These are phyloP conservation scores for Drosophila grimshawi DNA, from an alignment of 1,140 invertebrate species.

Conservation along the genomic window DNA sequence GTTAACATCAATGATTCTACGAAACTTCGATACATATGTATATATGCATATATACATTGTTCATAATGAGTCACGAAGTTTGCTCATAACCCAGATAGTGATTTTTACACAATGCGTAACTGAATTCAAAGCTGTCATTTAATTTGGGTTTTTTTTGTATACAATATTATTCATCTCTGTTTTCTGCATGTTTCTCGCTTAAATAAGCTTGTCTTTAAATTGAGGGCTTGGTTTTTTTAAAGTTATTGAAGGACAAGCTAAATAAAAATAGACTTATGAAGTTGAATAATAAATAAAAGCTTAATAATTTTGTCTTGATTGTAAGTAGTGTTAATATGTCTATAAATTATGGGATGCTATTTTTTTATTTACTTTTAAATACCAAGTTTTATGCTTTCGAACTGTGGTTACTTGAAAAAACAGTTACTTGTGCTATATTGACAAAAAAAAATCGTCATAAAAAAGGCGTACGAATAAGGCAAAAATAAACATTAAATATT, in stretches of 20 bases:
- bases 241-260: conserved; percentile 46
- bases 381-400: background rate
- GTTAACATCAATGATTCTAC: background rate
- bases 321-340: conserved; percentile 5
- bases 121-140: conserved; percentile 42
- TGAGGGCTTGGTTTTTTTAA: conserved; percentile 17
- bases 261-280: conserved; percentile 12
- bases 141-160: conserved; percentile 36
- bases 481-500: conserved; percentile 66
- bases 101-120: conserved; percentile 59
- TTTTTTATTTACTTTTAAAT: background rate
- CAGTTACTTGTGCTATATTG: conserved; percentile 47
- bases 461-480: conserved; percentile 6
- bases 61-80: conserved; percentile 53
- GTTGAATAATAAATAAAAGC: no score
- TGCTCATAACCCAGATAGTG: conserved; percentile 25
- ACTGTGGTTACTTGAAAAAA: conserved; percentile 20
- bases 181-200: background rate
- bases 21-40: background rate
- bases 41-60: conserved; percentile 17
- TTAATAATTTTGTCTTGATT: conserved; percentile 17
- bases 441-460: conserved; percentile 33
- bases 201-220: conserved; percentile 39
- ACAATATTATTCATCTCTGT: conserved; percentile 6
- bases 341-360: background rate